A percentile compares a stretch with the other conserved stretches of the same genome.
Evolutionary conservation across 1,140 invertebrate genomes (phyloP).

Genomic region (Chlorops oryzae): DNA sequence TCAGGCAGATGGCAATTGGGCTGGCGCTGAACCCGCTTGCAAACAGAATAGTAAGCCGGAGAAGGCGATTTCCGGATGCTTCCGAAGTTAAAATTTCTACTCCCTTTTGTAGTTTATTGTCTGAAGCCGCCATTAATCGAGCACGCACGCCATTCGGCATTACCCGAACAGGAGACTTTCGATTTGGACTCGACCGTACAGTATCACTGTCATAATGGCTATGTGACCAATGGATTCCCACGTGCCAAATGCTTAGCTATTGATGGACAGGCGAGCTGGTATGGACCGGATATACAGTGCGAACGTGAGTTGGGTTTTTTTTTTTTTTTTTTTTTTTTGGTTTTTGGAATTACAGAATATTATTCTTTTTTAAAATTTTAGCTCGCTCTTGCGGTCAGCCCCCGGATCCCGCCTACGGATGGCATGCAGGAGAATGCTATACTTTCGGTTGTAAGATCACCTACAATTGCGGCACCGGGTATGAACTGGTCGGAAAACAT

Average conservation of each 20-base stretch:
- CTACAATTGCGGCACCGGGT: conserved; percentile 89
- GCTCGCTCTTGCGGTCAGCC: conserved; percentile 81
- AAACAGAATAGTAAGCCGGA: conserved; percentile 69
- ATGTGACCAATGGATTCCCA: conserved; percentile 75
- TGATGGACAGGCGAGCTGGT: conserved; percentile 79
- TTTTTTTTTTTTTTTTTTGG: neutral
- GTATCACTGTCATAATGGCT: conserved; percentile 88
- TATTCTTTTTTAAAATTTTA: conserved; percentile 46
- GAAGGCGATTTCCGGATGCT: too few species aligned
- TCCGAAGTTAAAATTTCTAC: too few species aligned
- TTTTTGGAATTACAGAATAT: too few species aligned
- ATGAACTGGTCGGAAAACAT: conserved; percentile 78
- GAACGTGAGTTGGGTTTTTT: conserved; percentile 65
- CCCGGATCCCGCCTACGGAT: conserved; percentile 81
- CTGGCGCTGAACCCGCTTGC: conserved; percentile 77
- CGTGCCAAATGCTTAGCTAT: conserved; percentile 86
- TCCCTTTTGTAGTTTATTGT: conserved; percentile 67
- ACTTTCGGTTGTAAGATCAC: conserved; percentile 85
- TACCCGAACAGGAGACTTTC: conserved; percentile 73
- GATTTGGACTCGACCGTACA: conserved; percentile 77
- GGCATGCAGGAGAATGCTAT: conserved; percentile 86
- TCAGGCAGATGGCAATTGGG: conserved; percentile 89
- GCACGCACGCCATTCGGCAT: conserved; percentile 81
- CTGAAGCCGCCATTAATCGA: conserved; percentile 77
- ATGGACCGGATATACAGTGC: conserved; percentile 90